phyloP scores from a whole-genome alignment of 2,888 invertebrate species.

The Sinotaia quadrata region DNA sequence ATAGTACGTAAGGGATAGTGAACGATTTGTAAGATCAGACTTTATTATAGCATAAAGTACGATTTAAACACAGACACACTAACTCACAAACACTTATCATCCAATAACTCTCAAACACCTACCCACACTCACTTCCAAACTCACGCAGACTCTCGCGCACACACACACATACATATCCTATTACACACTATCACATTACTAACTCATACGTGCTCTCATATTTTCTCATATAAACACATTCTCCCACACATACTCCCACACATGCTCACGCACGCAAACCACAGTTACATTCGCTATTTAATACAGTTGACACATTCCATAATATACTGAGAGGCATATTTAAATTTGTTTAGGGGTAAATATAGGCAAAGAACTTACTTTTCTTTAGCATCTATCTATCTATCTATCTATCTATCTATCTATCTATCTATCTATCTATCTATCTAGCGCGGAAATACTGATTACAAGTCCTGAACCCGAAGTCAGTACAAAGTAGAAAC shows the following conservation, averaged over 20 bases:
- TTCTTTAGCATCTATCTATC: too few species aligned
- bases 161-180: conserved; percentile 14
- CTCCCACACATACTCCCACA: not conserved
- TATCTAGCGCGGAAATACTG: not conserved
- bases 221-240: conserved; percentile 10
- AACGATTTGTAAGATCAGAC: too few species aligned
- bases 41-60: too few species aligned
- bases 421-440: not conserved
- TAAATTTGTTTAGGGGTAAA: too few species aligned
- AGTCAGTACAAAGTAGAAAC: too few species aligned
- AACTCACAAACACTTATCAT: not conserved
- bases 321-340: too few species aligned
- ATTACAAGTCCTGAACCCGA: too few species aligned
- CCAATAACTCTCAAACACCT: conserved; percentile 1
- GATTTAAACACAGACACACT: too few species aligned
- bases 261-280: conserved; percentile 1
- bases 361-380: too few species aligned
- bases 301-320: too few species aligned
- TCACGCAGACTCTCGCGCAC: not conserved
- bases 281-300: not conserved
- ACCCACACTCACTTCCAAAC: not conserved
- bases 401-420: conserved; percentile 15
- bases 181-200: conserved; percentile 12
- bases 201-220: conserved; percentile 6
- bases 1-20: too few species aligned